Percentiles rank a stretch among this genome's conserved stretches.
These are phyloP conservation scores for Geothlypis trichas DNA, from an alignment of 2,113 vertebrate species.

Conservation along the genomic window DNA sequence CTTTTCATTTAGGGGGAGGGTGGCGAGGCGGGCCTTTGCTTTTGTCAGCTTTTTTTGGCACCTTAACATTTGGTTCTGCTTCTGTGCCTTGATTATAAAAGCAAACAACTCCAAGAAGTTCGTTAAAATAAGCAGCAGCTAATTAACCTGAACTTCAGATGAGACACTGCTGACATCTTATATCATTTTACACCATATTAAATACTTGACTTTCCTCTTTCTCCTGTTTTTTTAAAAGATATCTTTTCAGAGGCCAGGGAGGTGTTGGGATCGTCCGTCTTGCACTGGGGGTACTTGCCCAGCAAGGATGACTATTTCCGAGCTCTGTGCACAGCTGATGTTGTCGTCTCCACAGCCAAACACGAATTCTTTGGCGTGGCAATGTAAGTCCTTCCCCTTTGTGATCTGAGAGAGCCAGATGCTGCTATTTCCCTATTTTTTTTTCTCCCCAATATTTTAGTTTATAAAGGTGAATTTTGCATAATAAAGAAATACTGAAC, in stretches of 20 bases:
- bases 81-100: slow-evolving; percentile 99
- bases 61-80: slow-evolving; percentile 99
- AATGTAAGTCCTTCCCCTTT: slow-evolving; percentile 85
- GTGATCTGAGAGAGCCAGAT: slow-evolving; percentile 28
- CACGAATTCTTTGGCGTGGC: slow-evolving; percentile 98
- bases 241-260: slow-evolving; percentile 85
- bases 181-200: slow-evolving; percentile 91
- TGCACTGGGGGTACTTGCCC: slow-evolving; percentile 91
- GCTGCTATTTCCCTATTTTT: slow-evolving; percentile 20
- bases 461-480: background rate
- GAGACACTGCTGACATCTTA: slow-evolving; percentile 92
- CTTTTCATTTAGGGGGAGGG: slow-evolving; percentile 95
- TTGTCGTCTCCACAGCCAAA: slow-evolving; percentile 92
- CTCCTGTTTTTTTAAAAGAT: slow-evolving; percentile 78
- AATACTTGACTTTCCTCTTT: slow-evolving; percentile 87
- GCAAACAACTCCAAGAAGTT: slow-evolving; percentile 99
- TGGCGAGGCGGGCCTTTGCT: slow-evolving; percentile 88
- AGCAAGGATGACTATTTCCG: slow-evolving; percentile 86
- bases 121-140: slow-evolving; percentile 99
- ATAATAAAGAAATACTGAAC: background rate
- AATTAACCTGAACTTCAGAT: slow-evolving; percentile 99
- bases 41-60: slow-evolving; percentile 99
- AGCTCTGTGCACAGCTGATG: slow-evolving; percentile 87
- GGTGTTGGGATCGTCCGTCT: slow-evolving; percentile 78
- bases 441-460: background rate